A percentile compares a stretch with the other conserved stretches of the same genome.
Conservation (phyloP, 2,888 invertebrate species). For the Cenopis cana region DNA sequence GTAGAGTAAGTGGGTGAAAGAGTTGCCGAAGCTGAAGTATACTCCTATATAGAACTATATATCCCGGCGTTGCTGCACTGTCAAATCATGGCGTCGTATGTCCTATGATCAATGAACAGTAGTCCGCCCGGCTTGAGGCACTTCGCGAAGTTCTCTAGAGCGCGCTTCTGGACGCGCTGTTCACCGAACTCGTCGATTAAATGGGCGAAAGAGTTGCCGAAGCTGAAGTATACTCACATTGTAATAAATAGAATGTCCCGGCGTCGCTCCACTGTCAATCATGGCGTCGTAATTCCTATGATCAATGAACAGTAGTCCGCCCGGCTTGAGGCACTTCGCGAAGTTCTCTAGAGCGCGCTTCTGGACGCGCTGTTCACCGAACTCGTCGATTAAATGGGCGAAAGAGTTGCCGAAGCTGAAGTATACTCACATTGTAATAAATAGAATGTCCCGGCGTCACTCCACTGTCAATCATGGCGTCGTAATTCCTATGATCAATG, state of each 20-base stretch:
- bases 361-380: constrained; percentile 83
- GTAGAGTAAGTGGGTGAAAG: background rate
- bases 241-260: constrained; percentile 94
- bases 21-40: background rate
- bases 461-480: constrained; percentile 91
- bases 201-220: background rate
- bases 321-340: constrained; percentile 92
- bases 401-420: background rate
- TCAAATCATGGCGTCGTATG: constrained; percentile 93
- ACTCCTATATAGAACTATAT: constrained; percentile 96
- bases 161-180: constrained; percentile 89
- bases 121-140: constrained; percentile 94
- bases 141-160: constrained; percentile 91
- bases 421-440: constrained; percentile 92
- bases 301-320: constrained; percentile 93
- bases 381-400: background rate
- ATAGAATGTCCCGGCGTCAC: constrained; percentile 92
- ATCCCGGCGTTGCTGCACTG: constrained; percentile 91
- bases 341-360: constrained; percentile 92
- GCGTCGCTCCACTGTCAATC: constrained; percentile 91
- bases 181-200: background rate
- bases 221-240: constrained; percentile 87
- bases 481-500: constrained; percentile 96
- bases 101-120: constrained; percentile 94
- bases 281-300: constrained; percentile 94